These are phyloP conservation scores for Drosophila nigricruria DNA, from an alignment of 2,888 invertebrate species.

Conservation along the genomic window DNA sequence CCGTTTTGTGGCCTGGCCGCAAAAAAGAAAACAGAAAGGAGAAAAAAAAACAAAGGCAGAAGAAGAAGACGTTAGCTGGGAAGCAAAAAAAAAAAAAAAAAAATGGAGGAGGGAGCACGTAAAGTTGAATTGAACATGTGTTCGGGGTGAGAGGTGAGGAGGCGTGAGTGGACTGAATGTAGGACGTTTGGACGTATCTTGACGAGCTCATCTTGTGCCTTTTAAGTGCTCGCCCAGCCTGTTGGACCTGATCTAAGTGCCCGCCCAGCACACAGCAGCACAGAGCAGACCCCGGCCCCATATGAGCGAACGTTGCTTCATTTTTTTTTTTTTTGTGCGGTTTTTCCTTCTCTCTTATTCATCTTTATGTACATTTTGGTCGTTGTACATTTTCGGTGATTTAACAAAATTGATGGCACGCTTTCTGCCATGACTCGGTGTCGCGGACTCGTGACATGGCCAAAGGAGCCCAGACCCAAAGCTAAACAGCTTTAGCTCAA, in stretches of 20 bases:
- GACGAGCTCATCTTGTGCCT: constrained; percentile 74
- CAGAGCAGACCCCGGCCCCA: not conserved
- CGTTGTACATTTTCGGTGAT: constrained; percentile 67
- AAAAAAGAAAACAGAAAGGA: not conserved
- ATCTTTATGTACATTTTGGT: constrained; percentile 53
- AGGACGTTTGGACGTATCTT: constrained; percentile 52
- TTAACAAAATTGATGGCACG: constrained; percentile 75
- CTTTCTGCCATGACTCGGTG: constrained; percentile 58
- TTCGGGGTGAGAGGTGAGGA: constrained; percentile 16
- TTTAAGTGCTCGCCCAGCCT: constrained; percentile 60
- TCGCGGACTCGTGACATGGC: constrained; percentile 32
- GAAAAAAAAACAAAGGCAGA: not conserved
- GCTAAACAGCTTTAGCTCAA: constrained; percentile 15
- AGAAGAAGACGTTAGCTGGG: constrained; percentile 4
- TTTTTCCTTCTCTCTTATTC: constrained; percentile 25
- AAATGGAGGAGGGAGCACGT: constrained; percentile 4
- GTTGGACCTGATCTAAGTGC: constrained; percentile 23
- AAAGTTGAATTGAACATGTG: constrained; percentile 69
- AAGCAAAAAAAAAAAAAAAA: constrained; percentile 1
- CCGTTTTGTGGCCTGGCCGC: constrained; percentile 42
- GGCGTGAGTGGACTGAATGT: not conserved
- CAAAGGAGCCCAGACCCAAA: constrained; percentile 3
- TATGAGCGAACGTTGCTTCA: constrained; percentile 11
- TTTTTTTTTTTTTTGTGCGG: constrained; percentile 26
- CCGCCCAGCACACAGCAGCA: not conserved